phyloP scores from a whole-genome alignment of 2,113 vertebrate species.

The Corythornis madagascariensis region DNA sequence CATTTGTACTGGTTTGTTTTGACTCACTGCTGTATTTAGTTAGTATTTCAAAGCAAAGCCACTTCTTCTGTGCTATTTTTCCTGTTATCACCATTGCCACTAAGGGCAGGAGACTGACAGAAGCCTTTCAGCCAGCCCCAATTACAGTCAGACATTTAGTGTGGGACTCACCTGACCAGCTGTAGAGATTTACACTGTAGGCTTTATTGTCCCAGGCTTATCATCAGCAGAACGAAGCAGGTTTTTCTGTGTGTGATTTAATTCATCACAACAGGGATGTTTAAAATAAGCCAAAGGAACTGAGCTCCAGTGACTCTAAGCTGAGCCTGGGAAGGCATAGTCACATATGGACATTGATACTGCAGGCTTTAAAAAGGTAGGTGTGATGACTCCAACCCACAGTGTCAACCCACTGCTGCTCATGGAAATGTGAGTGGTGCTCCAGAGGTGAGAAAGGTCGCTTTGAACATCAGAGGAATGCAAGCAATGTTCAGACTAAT shows the following conservation, averaged over 20 bases:
- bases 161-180: not conserved
- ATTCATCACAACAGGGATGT: not conserved
- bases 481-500: not conserved
- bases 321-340: not conserved
- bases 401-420: not conserved
- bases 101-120: not conserved
- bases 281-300: not conserved
- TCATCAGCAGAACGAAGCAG: not conserved
- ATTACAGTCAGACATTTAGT: not conserved
- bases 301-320: not conserved
- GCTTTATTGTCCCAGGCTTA: not conserved
- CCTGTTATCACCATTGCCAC: not conserved
- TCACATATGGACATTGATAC: accelerated
- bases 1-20: not conserved
- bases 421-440: not conserved
- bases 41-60: not conserved
- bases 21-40: not conserved
- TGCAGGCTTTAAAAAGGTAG: not conserved
- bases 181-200: not conserved
- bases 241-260: not conserved
- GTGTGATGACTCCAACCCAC: not conserved
- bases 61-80: not conserved
- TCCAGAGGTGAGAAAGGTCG: not conserved
- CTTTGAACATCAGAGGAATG: not conserved
- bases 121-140: not conserved